These are phyloP conservation scores for Cerastis leucographa DNA, from an alignment of 2,888 invertebrate species.

Conservation along the genomic window DNA sequence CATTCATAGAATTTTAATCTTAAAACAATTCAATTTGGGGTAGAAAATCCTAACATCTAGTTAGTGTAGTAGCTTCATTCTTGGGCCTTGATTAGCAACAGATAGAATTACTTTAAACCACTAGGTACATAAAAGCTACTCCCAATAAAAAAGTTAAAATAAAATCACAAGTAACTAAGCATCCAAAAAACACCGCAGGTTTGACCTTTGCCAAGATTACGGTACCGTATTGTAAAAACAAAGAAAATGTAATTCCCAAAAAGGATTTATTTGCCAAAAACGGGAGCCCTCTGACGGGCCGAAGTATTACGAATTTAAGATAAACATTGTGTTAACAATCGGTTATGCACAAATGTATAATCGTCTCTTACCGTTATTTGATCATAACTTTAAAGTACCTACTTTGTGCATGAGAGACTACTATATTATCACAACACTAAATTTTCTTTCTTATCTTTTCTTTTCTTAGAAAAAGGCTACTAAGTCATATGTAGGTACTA, in stretches of 20 bases:
- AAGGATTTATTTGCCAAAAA: constrained; percentile 63
- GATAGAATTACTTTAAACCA: background rate
- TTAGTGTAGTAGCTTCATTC: background rate
- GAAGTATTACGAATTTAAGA: constrained; percentile 40
- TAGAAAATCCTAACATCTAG: background rate
- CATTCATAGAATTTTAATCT: background rate
- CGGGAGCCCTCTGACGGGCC: constrained; percentile 51
- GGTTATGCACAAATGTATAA: constrained; percentile 28
- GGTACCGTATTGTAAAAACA: constrained; percentile 49
- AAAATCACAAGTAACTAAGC: constrained; percentile 27
- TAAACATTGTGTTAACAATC: constrained; percentile 53
- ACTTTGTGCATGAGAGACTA: constrained; percentile 1
- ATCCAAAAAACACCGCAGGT: constrained; percentile 14
- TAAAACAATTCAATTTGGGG: background rate
- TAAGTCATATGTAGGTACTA: too few species aligned
- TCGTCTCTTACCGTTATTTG: constrained; percentile 30
- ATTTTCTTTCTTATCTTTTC: too few species aligned
- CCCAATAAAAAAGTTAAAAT: constrained; percentile 20
- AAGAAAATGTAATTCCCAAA: constrained; percentile 46
- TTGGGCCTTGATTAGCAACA: constrained; percentile 2
- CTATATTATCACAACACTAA: constrained; percentile 6
- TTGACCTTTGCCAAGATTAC: constrained; percentile 46
- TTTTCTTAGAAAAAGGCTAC: too few species aligned
- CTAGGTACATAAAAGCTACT: background rate
- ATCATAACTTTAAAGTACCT: constrained; percentile 23